phyloP scores from a whole-genome alignment of 2,797 vertebrate species.

The Phaenicophaeus curvirostris region DNA sequence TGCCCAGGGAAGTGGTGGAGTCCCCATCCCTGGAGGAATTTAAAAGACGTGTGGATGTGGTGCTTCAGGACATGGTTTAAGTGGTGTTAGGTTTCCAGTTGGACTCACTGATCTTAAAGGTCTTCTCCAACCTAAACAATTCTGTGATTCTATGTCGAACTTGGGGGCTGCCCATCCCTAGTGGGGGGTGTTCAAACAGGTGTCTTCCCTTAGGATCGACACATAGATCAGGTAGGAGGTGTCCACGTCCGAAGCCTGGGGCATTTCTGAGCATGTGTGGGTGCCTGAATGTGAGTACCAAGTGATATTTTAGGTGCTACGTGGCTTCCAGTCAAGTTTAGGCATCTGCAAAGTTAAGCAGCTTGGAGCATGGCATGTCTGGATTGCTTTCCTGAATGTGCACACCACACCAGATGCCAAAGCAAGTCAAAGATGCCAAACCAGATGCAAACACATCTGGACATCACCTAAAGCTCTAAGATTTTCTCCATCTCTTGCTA shows the following conservation, averaged over 20 bases:
- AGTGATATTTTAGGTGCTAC: not conserved
- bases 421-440: not conserved
- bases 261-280: not conserved
- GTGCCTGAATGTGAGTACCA: not conserved
- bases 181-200: not conserved
- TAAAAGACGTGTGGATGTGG: too few species aligned
- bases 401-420: not conserved
- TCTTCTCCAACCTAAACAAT: too few species aligned
- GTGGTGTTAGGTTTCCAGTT: too few species aligned
- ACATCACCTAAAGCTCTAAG: not conserved
- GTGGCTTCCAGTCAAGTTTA: not conserved
- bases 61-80: too few species aligned
- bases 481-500: not conserved
- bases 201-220: not conserved
- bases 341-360: not conserved
- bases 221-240: not conserved
- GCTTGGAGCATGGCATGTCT: not conserved
- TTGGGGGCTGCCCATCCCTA: not conserved
- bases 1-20: too few species aligned
- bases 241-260: not conserved
- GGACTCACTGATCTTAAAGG: too few species aligned
- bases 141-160: not conserved
- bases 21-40: too few species aligned
- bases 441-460: conserved; percentile 16
- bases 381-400: not conserved